Conservation (phyloP, 2,113 vertebrate genomes). For the Cyanoramphus novaezelandiae region DNA sequence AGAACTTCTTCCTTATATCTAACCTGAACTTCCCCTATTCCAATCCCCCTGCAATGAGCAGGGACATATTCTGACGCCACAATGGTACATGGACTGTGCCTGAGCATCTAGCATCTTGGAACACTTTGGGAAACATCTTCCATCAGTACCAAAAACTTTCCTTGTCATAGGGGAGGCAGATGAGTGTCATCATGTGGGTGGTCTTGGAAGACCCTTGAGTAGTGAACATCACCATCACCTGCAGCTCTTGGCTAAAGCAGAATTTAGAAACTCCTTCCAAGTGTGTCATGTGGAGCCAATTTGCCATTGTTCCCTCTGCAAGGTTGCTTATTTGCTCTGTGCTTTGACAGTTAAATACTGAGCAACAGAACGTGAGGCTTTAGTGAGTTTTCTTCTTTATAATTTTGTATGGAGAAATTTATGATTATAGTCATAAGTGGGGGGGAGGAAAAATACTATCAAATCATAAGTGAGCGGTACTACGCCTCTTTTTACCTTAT, state of each 20-base stretch:
- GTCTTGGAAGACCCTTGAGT: neutral
- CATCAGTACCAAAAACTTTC: neutral
- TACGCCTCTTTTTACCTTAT: neutral
- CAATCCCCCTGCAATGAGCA: neutral
- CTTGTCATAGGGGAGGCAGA: neutral
- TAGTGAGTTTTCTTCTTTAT: neutral
- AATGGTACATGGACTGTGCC: accelerated
- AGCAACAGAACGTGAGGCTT: neutral
- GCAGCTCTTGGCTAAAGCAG: neutral
- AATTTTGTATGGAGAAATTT: neutral
- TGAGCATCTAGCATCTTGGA: accelerated
- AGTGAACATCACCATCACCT: neutral
- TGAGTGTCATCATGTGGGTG: neutral
- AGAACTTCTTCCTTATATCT: neutral
- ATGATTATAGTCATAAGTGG: neutral
- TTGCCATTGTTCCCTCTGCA: neutral
- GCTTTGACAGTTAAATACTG: neutral
- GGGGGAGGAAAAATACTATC: neutral
- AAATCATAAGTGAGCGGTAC: neutral
- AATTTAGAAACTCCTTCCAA: neutral
- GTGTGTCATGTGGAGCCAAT: accelerated
- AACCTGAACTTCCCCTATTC: neutral
- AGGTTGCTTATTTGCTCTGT: neutral
- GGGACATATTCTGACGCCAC: neutral
- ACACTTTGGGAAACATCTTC: neutral